Evolutionary conservation across 2,888 invertebrate genomes (phyloP), one percentile per base, ranked within the genome.

Genomic region (Himalopsyche japonica): DNA sequence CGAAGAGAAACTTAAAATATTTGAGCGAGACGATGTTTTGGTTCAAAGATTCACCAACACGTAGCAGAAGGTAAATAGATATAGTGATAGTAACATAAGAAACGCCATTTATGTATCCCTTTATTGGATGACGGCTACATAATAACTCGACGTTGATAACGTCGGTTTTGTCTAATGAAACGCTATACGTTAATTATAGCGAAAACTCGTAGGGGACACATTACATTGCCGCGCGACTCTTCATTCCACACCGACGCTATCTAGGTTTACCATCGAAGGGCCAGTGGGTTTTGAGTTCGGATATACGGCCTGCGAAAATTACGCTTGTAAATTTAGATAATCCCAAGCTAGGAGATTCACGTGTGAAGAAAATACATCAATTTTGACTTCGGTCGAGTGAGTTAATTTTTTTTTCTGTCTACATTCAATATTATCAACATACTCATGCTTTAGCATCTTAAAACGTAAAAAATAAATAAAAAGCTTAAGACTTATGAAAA

Each of bases 111-210:
- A 37, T 24, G 78, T 24, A 24, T 34, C 37, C 43, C 78, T 78
- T 78, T 78, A 78, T 78, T 32, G 34, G 27, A 76, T 76, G 49
- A 83, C 70, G 47, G 76, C 34, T 10, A 47, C 64, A 79, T 78
- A 43, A 82, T 82, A 79, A 79, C 82, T 79, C 49, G 79, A 57
- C 70, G 43, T 64, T 79, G 82, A 82, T 82, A 82, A 79, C 82
- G 76, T 57, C 79, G 79, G 81, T 47, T 43, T 27, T 78, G 34
- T 80, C n/a, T 77, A 83, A 81, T 81, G 81, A 81, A 84, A 81
- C 84, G 47, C 78, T 76, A 78, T 37, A 47, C 81, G 84, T 78
- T 84, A 84, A 84, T 84, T 84, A 81, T 84, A 49, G 81, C 43
- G 81, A 48, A 83, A 48, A 82, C n/a, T 82, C 79, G 79, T 43